These are phyloP conservation scores for Galbula dea DNA, from an alignment of 2,113 vertebrate genomes.

Conservation along the genomic window DNA sequence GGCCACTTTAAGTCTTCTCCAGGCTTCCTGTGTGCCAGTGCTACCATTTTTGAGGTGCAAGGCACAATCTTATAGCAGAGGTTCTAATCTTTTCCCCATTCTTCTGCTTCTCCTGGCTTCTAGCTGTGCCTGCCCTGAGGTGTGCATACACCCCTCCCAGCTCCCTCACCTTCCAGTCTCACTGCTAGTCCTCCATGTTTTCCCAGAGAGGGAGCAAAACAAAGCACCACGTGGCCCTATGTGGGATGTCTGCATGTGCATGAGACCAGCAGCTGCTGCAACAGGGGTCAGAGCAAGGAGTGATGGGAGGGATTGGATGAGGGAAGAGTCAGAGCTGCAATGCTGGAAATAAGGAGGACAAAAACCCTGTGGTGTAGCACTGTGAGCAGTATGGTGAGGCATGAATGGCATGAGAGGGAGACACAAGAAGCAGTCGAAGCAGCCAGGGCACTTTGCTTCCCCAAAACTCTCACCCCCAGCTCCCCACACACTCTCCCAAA, in stretches of 20 bases:
- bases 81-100: not conserved
- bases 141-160: not conserved
- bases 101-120: not conserved
- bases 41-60: rapidly evolving
- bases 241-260: not conserved
- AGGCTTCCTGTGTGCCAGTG: not conserved
- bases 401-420: not conserved
- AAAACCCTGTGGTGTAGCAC: not conserved
- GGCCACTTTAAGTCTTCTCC: not conserved
- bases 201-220: not conserved
- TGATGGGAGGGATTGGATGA: not conserved
- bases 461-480: not conserved
- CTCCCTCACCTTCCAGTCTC: not conserved
- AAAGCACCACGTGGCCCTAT: not conserved
- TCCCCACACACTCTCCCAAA: rapidly evolving
- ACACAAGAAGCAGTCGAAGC: not conserved
- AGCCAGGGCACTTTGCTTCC: not conserved
- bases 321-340: not conserved
- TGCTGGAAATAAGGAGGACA: not conserved
- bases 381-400: not conserved
- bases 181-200: not conserved
- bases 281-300: not conserved
- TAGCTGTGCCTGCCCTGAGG: not conserved
- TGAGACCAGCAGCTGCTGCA: not conserved
- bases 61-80: not conserved